Evolutionary conservation across 2,888 invertebrate species (phyloP), one percentile per base, ranked within the genome.

Genomic region (Digitonthophagus gazella): DNA sequence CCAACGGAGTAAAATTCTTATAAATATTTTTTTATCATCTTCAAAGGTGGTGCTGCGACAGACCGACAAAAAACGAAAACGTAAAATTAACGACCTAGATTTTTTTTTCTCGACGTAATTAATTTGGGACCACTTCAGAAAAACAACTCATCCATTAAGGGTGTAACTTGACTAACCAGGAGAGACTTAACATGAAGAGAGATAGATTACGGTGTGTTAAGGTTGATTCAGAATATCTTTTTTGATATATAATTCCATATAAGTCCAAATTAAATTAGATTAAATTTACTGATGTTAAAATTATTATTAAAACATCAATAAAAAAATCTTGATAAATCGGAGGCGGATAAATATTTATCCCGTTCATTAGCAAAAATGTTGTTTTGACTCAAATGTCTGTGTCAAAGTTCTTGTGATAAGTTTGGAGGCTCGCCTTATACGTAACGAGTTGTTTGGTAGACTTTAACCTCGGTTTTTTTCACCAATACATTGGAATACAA

Each of bases 91-190:
- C 28, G 28, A 44, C 28, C 28, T 44, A 44, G 28, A 44, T 44
- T 61, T 61, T 61, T 61, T 61, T 61, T 19, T n/a, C n/a, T n/a
- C n/a, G 19, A 4, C 61, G 61, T 80, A 80, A 80, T 80, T 80
- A 80, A 80, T 80, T 80, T 79, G 78, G 78, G 80, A 78, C 74
- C 80, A 78, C 79, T 78, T 77, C 76, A 78, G 78, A 80, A 80
- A 80, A 81, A 80, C 80, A 80, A 80, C 77, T 78, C 80, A 77
- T 80, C 81, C 80, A 81, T 81, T 81, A 80, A 80, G 78, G 75
- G 28, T 11, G 70, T 67, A 70, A 70, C 68, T 68, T 65, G 68
- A 70, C 63, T 67, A 61, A 68, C 70, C 63, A 68, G 44, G 15
- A 65, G 55, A 64, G 63, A 64, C 63, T 44, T n/a, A 67, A 67